A percentile compares a stretch with the other conserved stretches of the same genome.
phyloP scores from a whole-genome alignment of 2,113 vertebrate species.

The Myrmecophaga tridactyla region DNA sequence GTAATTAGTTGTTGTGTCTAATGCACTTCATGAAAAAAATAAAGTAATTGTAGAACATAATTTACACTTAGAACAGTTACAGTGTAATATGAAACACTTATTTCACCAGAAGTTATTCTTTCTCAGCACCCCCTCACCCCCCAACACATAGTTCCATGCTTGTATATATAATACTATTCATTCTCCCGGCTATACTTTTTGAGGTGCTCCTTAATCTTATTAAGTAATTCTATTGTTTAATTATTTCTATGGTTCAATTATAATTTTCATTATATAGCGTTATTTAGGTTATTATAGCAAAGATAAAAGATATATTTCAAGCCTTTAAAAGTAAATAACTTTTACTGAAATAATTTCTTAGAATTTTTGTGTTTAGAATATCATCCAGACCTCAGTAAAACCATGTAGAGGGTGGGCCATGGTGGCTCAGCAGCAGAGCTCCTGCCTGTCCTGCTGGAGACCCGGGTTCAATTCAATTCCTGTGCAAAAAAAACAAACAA shows the following conservation, averaged over 20 bases:
- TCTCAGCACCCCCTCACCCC: neutral
- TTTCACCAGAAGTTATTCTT: conserved; percentile 49
- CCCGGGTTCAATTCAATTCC: too few relatives aligned
- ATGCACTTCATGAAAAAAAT: conserved; percentile 41
- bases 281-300: neutral
- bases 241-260: neutral
- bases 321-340: neutral
- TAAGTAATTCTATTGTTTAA: neutral
- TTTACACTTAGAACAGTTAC: conserved; percentile 53
- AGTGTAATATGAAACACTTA: conserved; percentile 55
- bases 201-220: neutral
- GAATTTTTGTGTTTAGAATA: neutral
- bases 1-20: conserved; percentile 64
- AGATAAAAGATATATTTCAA: neutral
- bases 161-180: neutral
- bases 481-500: too few relatives aligned
- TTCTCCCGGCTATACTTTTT: neutral
- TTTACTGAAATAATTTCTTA: neutral
- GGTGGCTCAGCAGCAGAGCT: too few relatives aligned
- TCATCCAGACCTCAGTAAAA: neutral
- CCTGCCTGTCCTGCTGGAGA: too few relatives aligned
- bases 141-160: neutral
- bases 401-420: too few relatives aligned
- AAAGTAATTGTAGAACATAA: conserved; percentile 40
- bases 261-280: neutral